Conservation (phyloP, 2,113 vertebrate species). For the Oncorhynchus kisutch region DNA sequence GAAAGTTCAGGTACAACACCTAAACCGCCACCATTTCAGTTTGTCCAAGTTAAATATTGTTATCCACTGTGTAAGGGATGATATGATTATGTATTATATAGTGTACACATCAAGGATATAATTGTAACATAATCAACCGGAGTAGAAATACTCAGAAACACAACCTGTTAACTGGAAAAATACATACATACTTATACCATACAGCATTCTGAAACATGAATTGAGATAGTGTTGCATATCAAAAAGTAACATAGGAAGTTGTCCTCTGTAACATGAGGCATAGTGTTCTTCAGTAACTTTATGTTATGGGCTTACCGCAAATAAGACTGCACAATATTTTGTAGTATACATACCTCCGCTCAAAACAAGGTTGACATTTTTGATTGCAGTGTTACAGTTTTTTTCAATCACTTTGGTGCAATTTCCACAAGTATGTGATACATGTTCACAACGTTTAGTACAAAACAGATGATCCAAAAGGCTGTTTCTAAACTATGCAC, state of each 20-base stretch:
- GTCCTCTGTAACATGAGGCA: constrained; percentile 15
- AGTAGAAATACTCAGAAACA: constrained; percentile 64
- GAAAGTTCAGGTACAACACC: constrained; percentile 17
- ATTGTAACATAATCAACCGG: constrained; percentile 29
- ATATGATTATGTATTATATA: constrained; percentile 44
- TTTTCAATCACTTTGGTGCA: too few species aligned
- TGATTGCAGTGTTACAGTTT: too few species aligned
- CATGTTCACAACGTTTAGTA: too few species aligned
- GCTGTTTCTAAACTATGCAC: too few species aligned
- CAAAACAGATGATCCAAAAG: too few species aligned
- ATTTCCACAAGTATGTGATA: too few species aligned
- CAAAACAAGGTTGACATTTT: too few species aligned
- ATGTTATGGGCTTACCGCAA: constrained; percentile 31
- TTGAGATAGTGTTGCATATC: constrained; percentile 35
- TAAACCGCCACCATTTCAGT: constrained; percentile 17
- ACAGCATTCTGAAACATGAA: constrained; percentile 43
- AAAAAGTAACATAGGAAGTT: constrained; percentile 37
- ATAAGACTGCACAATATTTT: constrained; percentile 17
- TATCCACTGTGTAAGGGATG: constrained; percentile 30
- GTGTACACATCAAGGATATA: constrained; percentile 44
- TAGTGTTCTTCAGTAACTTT: constrained; percentile 40
- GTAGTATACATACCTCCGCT: too few species aligned
- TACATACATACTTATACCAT: constrained; percentile 13
- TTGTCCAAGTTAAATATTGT: constrained; percentile 19
- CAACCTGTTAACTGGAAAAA: constrained; percentile 51